Evolutionary conservation across 2,888 invertebrate species (phyloP), one percentile per base, ranked within the genome.

Genomic region (Mechanitis messenoides): DNA sequence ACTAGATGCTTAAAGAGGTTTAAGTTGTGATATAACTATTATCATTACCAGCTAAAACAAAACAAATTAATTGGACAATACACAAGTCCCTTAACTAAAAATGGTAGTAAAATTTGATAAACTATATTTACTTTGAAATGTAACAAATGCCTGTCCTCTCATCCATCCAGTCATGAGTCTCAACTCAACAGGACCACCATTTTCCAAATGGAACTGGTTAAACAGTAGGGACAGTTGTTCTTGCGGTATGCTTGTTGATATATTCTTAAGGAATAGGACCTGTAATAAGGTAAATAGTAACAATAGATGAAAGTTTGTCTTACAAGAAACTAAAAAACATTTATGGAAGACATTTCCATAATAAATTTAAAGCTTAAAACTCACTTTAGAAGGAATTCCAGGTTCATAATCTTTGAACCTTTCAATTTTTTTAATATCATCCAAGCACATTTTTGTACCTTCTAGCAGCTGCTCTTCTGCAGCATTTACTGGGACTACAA

Each of bases 101-200:
- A 9, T 31, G 31, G 31, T 31, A 31, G 11, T 50, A 31, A 50
- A 31, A 31, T 31, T 6, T 31, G 7, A 31, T 9, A 9, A 50
- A 50, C n/a, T 6, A 9, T 50, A 50, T 79, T 80, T 78, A 92
- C 92, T 79, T 73, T 80, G 77, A 70, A 92, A 92, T 45, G 85
- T 80, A 2, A 91, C 84, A 78, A 92, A 92, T 0, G 92, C 92
- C 71, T 92, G 92, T 6, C 92, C 92, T 64, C 85, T 83, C 92
- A 92, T 92, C 62, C 87, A 84, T 1, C 92, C 92, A 0, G 81
- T 80, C 87, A 92, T 84, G 46, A 92, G 68, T 59, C 84, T 78
- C 3, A 92, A 74, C 31, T 85, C 80, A 1, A 88, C 76, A 0
- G 87, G 87, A 0, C 87, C 85, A 0, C 84, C 83, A 55, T 90